These are phyloP conservation scores for Dolichallabes microphthalmus DNA, from an alignment of 2,113 vertebrate species.

Conservation along the genomic window DNA sequence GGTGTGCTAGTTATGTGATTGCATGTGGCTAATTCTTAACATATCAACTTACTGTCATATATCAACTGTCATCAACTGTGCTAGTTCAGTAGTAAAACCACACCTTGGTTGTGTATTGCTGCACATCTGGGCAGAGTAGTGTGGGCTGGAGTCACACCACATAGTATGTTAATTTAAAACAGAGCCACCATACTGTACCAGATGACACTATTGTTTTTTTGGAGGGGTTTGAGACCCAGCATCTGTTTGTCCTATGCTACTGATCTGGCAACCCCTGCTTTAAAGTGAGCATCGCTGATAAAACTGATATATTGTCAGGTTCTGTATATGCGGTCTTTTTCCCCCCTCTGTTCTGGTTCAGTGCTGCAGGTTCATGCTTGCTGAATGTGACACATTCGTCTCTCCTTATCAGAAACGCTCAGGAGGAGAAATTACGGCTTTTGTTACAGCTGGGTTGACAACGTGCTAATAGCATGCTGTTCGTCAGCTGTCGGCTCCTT, in stretches of 20 bases:
- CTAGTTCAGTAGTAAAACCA: neutral
- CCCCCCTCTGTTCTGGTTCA: neutral
- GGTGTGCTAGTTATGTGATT: neutral
- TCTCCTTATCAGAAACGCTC: neutral
- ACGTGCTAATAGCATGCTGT: constrained; percentile 5
- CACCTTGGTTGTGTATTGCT: neutral
- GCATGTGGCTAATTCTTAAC: neutral
- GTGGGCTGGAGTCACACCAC: neutral
- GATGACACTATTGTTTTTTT: neutral
- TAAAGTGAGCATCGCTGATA: neutral
- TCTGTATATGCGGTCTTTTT: neutral
- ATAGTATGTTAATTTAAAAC: neutral
- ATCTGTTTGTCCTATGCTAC: neutral
- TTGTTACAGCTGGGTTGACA: constrained; percentile 7
- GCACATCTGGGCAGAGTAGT: neutral
- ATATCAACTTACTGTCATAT: neutral
- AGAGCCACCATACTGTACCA: neutral
- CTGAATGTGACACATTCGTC: neutral
- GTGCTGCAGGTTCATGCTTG: neutral
- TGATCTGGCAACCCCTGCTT: neutral
- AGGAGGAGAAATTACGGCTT: constrained; percentile 27
- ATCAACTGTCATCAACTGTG: neutral
- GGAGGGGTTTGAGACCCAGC: neutral
- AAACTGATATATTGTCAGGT: constrained; percentile 13
- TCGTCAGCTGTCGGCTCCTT: constrained; percentile 5